These are phyloP conservation scores for Lepidonotus clava DNA, from an alignment of 2,888 invertebrate genomes.

Conservation along the genomic window DNA sequence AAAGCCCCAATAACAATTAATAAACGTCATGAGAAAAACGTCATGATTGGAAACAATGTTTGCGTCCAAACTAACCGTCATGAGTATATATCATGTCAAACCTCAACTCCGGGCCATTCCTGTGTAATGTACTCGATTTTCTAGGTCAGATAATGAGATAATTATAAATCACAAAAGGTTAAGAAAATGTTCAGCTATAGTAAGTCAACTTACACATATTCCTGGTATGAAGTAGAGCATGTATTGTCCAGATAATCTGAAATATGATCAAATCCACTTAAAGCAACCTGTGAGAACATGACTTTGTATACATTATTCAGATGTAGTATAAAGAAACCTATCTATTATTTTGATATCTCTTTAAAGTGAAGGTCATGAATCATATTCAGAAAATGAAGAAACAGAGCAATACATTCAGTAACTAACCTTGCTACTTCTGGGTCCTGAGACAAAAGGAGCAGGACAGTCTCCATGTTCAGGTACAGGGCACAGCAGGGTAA, in stretches of 20 bases:
- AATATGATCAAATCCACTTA: neutral
- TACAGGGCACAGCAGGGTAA: slow-evolving; percentile 46
- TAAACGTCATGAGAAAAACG: too few species aligned
- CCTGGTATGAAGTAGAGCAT: slow-evolving; percentile 58
- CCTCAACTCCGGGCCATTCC: too few species aligned
- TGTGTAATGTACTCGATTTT: too few species aligned
- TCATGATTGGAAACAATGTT: too few species aligned
- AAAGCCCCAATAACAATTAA: too few species aligned
- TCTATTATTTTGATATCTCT: neutral
- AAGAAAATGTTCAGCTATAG: neutral
- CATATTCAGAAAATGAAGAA: neutral
- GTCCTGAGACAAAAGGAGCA: slow-evolving; percentile 47
- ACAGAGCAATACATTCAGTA: neutral
- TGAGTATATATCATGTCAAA: too few species aligned
- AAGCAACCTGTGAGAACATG: neutral
- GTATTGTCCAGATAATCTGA: slow-evolving; percentile 61
- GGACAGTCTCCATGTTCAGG: slow-evolving; percentile 50
- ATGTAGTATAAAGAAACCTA: neutral
- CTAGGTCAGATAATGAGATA: too few species aligned
- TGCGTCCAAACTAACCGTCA: too few species aligned
- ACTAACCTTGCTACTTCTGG: slow-evolving; percentile 51
- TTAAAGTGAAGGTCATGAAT: neutral
- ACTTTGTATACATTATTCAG: too few species aligned
- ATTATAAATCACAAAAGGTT: neutral
- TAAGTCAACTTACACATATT: slow-evolving; percentile 60